Base-by-base conservation (phyloP, 2,797 vertebrate species). In the Thalassophryne amazonica region DNA sequence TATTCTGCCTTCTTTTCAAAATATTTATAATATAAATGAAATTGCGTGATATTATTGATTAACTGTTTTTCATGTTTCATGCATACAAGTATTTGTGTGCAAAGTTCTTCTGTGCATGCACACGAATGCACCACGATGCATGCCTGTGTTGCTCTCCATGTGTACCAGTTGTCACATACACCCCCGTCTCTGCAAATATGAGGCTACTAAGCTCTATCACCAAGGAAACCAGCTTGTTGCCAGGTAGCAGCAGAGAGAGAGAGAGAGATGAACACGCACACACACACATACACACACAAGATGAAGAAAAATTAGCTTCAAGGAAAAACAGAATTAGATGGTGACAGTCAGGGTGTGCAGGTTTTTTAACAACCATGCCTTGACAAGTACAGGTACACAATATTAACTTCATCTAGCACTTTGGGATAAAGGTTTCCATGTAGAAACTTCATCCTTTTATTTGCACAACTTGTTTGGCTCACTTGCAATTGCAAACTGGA, bases 211-310 rank as follows among this genome's bases (percentile, higher is more conserved):
- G 83, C 71, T 73, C 71, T 51, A 84, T 90, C 78, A 72, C 86
- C 86, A 78, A 80, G 78, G 84, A 84, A 86, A 89, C 84, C 78
- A 80, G 74, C 82, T 77, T 75, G 86, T 86, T 88, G 86, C 83
- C 86, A 88, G 79, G 82, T 85, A 83, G 82, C 82, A 73, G 74
- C 61, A 60, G 40, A 22, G 17, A 25, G 53, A 53, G 12, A 36
- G 56, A 74, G 34, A 63, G 45, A 57, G 60, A 24, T 9, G 34
- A 33, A 25, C 56, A 36, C 43, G 38, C 45, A 43, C 34, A 16
- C 21, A 27, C 49, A 15, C 19, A 42, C 48, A 39, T 14, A 7
- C 12, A 17, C 33, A 31, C 16, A 23, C 4, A 18, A n/a, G n/a
- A n/a, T n/a, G n/a, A 22, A 10, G 35, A n/a, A 57, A 27, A 5